Evolutionary conservation across 2,888 invertebrate genomes (phyloP), one percentile per base, ranked within the genome.

Genomic region (Nephrotoma flavescens): DNA sequence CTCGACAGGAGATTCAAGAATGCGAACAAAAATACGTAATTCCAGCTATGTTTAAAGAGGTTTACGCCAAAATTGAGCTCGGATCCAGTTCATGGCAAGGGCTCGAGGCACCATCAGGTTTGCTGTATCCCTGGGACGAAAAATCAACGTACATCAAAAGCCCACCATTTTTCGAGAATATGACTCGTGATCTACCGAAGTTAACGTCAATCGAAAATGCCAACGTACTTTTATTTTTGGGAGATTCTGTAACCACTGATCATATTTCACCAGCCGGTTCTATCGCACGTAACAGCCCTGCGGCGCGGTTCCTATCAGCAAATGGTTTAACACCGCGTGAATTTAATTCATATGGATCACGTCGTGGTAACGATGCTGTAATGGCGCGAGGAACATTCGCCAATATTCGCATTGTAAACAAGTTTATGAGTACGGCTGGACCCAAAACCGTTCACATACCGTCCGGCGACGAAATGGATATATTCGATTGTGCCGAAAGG

Each of bases 331-430:
- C 96, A 0, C 98, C 99, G 0, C 94, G 95, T 87, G 98, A 99
- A 89, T 99, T 99, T 92, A 99, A 99, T 92, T 99, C 99, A 0
- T 99, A 99, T 91, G 99, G 99, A 0, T 97, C 99, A 0, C 94
- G 99, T 6, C 95, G 99, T 88, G 99, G 99, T 57, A 98, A 99
- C 91, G 99, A 99, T 92, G 98, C 96, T 41, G 95, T 99, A 6
- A 99, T 99, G 99, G 95, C 96, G 0, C 95, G 99, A 85, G 99
- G 99, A 41, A 99, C 99, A 0, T 99, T 99, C 92, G 99, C 99
- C 83, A 99, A 99, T 92, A 99, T 99, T 90, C 95, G 99, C 0
- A 91, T 99, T 86, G 94, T 98, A 11, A 99, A 99, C 93, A 98
- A 97, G 91, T 94, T 98, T 90, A 92, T 96, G 87, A 92, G 94